Percentiles rank a stretch among this genome's conserved stretches.
These are phyloP conservation scores for Pteropus alecto DNA, from an alignment of 2,113 vertebrate genomes.

Conservation along the genomic window DNA sequence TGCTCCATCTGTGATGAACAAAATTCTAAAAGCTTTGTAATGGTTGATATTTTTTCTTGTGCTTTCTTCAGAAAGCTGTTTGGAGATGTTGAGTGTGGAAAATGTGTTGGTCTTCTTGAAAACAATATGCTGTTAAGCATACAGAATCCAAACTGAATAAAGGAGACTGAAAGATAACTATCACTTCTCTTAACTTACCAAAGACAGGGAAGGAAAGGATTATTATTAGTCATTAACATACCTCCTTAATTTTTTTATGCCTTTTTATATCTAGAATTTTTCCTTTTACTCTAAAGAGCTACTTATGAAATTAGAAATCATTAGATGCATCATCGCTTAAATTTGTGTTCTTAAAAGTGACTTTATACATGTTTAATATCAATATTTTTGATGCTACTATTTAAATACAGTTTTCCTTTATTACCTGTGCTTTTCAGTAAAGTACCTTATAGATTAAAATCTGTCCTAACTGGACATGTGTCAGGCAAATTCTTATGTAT, in stretches of 20 bases:
- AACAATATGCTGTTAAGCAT: not conserved
- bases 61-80: slow-evolving; percentile 21
- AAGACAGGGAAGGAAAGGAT: not conserved
- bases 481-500: not conserved
- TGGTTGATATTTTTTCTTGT: not conserved
- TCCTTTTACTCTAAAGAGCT: not conserved
- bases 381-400: not conserved
- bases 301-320: slow-evolving; percentile 27
- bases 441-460: not conserved
- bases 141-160: not conserved
- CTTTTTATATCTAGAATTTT: slow-evolving; percentile 6
- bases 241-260: not conserved
- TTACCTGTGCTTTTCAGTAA: not conserved
- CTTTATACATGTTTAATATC: not conserved
- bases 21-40: not conserved
- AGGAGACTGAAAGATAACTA: not conserved
- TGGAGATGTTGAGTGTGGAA: slow-evolving; percentile 10
- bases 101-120: slow-evolving; percentile 15
- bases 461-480: not conserved
- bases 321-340: not conserved
- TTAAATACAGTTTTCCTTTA: not conserved
- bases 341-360: not conserved
- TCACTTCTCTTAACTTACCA: not conserved
- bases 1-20: not conserved
- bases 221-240: not conserved